Evolutionary conservation across 53 echinoderm and acorn worm species (phyloP).

Genomic region (Patiria pectinifera): DNA sequence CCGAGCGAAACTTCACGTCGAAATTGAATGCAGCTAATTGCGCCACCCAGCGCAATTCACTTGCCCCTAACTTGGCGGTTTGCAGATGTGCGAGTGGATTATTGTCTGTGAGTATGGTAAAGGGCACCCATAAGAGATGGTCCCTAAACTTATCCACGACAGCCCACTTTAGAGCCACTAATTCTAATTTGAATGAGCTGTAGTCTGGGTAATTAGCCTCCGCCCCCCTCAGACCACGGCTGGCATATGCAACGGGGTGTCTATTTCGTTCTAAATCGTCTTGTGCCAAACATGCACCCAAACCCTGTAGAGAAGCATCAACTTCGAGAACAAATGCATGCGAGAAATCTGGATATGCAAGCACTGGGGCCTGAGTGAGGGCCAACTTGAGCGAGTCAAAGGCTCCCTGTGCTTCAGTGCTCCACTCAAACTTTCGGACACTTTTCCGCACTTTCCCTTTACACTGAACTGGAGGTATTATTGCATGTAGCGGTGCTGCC

Average conservation of each 20-base stretch:
- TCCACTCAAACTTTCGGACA: neutral
- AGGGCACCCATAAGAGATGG: neutral
- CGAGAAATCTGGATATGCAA: neutral
- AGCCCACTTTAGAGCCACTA: neutral
- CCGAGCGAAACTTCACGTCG: too few relatives aligned
- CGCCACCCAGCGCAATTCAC: too few relatives aligned
- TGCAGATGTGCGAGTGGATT: neutral
- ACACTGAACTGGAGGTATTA: neutral
- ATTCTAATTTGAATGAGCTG: conserved; percentile 6
- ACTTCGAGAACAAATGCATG: conserved; percentile 12
- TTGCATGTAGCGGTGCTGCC: neutral
- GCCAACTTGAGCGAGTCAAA: neutral
- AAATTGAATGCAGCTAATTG: too few relatives aligned
- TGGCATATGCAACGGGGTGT: conserved; percentile 18
- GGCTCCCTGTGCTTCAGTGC: neutral
- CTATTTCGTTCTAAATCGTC: neutral
- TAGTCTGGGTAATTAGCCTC: conserved; percentile 3
- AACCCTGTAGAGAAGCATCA: neutral
- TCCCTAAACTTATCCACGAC: conserved; percentile 27
- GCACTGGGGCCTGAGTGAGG: neutral
- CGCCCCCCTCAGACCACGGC: conserved; percentile 1
- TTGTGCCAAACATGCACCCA: conserved; percentile 24
- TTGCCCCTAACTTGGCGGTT: too few relatives aligned
- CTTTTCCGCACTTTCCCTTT: neutral
- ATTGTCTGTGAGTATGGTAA: conserved; percentile 7